Evolutionary conservation across 2,113 vertebrate genomes (phyloP).

Genomic region (Haemorhous mexicanus): DNA sequence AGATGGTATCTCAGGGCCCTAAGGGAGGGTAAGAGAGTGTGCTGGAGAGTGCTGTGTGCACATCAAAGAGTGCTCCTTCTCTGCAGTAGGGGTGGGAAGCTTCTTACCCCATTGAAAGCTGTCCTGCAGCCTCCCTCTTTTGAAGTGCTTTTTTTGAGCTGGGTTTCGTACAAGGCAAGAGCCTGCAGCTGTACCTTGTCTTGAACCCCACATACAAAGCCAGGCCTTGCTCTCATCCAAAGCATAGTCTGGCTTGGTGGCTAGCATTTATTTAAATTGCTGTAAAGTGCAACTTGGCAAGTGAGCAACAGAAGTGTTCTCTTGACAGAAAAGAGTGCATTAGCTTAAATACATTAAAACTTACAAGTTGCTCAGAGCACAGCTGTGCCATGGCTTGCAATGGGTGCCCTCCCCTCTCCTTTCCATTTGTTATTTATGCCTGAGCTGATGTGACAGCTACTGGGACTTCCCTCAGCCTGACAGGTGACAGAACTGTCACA

Average conservation of each 20-base stretch:
- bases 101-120: not conserved
- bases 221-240: not conserved
- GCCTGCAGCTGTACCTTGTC: not conserved
- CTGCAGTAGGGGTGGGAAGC: not conserved
- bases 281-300: not conserved
- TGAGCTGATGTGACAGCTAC: not conserved
- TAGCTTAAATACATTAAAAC: not conserved
- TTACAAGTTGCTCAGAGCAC: not conserved
- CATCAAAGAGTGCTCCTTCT: not conserved
- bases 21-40: not conserved
- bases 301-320: not conserved
- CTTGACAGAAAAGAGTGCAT: not conserved
- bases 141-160: not conserved
- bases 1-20: slow-evolving; percentile 6
- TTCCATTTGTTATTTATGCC: not conserved
- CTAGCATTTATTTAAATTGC: not conserved
- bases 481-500: not conserved
- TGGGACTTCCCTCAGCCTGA: not conserved
- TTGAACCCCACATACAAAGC: not conserved
- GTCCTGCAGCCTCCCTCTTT: not conserved
- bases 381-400: no score
- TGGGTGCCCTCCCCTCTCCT: not conserved
- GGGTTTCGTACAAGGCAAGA: not conserved
- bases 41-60: not conserved
- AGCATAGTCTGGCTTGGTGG: not conserved